These are phyloP conservation scores for Prosopocoilus inquinatus DNA, from an alignment of 2,888 invertebrate species.

Conservation along the genomic window DNA sequence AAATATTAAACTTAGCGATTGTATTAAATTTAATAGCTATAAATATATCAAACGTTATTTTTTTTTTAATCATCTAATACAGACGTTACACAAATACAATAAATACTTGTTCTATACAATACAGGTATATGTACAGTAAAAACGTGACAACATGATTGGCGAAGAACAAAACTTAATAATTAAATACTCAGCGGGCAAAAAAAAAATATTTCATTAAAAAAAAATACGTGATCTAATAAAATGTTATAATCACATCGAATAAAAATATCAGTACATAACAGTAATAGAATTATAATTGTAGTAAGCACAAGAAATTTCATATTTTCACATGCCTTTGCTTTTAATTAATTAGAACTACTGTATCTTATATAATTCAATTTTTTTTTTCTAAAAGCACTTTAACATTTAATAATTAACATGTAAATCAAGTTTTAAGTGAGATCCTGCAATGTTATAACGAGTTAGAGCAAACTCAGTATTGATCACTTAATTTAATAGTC, in stretches of 20 bases:
- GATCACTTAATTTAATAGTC: too few relatives aligned
- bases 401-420: not conserved
- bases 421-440: too few relatives aligned
- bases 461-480: too few relatives aligned
- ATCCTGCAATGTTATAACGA: too few relatives aligned
- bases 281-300: not conserved
- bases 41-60: not conserved
- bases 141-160: not conserved
- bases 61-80: not conserved
- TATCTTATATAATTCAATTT: not conserved
- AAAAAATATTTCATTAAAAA: not conserved
- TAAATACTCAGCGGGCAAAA: not conserved
- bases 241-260: not conserved
- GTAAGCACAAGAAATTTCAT: not conserved
- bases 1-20: conserved; percentile 1
- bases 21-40: conserved; percentile 3
- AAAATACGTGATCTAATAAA: not conserved
- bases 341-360: not conserved
- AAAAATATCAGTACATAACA: not conserved
- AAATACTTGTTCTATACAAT: conserved; percentile 1
- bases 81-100: not conserved
- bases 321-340: not conserved
- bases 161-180: not conserved
- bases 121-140: conserved; percentile 2
- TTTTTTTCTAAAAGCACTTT: not conserved